phyloP scores from a whole-genome alignment of 2,888 invertebrate genomes.

The Carpatolechia fugitivella region DNA sequence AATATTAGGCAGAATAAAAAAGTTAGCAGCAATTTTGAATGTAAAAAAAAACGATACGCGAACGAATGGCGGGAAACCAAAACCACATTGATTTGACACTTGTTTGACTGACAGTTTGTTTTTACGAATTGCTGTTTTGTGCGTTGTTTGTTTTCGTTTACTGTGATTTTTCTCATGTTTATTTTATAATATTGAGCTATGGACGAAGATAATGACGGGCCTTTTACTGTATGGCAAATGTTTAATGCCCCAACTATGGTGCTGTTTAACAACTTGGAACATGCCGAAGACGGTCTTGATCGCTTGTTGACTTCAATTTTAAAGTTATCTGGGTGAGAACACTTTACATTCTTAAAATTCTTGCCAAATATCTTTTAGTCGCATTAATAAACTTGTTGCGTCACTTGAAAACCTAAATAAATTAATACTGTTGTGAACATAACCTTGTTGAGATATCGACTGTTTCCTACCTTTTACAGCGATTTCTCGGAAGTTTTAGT shows the following conservation, averaged over 20 bases:
- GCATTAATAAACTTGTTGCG: no score
- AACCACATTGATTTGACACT: no score
- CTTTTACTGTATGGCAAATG: slow-evolving; percentile 81
- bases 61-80: no score
- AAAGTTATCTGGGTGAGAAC: slow-evolving; percentile 71
- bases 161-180: not conserved
- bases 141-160: no score
- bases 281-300: slow-evolving; percentile 75
- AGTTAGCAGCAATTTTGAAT: no score
- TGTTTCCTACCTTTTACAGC: slow-evolving; percentile 34
- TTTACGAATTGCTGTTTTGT: no score
- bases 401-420: no score
- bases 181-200: slow-evolving; percentile 33
- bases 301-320: slow-evolving; percentile 79
- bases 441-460: not conserved
- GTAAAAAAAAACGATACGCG: no score
- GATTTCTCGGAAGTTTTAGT: slow-evolving; percentile 78
- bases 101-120: no score
- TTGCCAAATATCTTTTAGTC: no score
- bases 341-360: not conserved
- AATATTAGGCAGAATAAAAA: no score
- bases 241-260: slow-evolving; percentile 81
- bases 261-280: slow-evolving; percentile 78
- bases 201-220: slow-evolving; percentile 70
- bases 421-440: not conserved